Base-by-base conservation (phyloP, 2,888 invertebrate species). In the Acronicta aceris region DNA sequence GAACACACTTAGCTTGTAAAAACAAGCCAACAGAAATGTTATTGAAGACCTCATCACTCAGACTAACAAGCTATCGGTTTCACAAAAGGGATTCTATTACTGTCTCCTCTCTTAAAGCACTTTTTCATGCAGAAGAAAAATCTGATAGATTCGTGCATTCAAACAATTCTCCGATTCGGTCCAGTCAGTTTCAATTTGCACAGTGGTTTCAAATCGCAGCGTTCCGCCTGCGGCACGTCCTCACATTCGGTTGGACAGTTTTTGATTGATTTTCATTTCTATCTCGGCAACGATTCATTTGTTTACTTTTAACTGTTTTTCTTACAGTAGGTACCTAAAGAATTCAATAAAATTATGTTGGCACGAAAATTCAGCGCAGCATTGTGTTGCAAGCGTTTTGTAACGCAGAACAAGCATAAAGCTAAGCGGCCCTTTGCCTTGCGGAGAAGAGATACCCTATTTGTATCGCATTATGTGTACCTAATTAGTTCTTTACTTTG, bases 141-240 rank as follows among this genome's bases (percentile, higher is more conserved):
- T 48, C 42, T 50, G 48, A 56, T 69, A 51, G 53, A 62, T 56
- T 62, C 16, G 27, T 62, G 43, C 51, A 48, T 64, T 55, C 61
- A 49, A 61, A 69, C 59, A 51, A 40, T 33, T 42, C 33, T 25
- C 27, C 15, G 54, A 52, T 51, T 48, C 33, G 42, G 55, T 48
- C 47, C 62, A 36, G 65, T 60, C 72, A 57, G 66, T 82, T 83
- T 75, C 82, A 83, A 83, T 87, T 83, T 84, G 77, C 81, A 73
- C 76, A 73, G 81, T 61, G 82, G 81, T 84, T 74, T 75, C 72
- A 78, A 81, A 81, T 81, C 75, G 62, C 65, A 38, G 50, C 47
- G 50, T 58, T 56, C 27, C 50, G 62, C 65, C 62, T 33, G 57
- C 56, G 63, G 66, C 65, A 60, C 58, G 61, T 69, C 50, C 70